Base-by-base conservation (phyloP, 2,113 vertebrate genomes). In the Malaclemys terrapin region DNA sequence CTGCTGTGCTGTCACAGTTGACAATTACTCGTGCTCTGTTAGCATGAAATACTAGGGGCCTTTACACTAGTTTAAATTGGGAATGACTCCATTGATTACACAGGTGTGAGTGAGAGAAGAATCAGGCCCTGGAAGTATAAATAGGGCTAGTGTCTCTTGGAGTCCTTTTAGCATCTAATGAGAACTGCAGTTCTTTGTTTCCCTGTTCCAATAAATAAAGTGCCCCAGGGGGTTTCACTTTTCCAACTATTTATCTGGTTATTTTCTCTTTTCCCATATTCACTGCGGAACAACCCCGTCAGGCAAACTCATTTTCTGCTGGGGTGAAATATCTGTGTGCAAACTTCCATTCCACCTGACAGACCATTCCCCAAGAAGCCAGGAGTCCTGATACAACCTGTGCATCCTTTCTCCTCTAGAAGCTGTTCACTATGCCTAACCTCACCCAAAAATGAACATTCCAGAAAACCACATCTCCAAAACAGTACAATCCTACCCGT, bases 401-500 rank as follows among this genome's bases (percentile, higher is more conserved):
- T 35, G 42, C 0, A 4, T 82, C 50, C 57, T 59, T 50, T 59
- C 8, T 22, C 53, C 57, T 82, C 56, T 2, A 0, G 29, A 24
- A 29, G 27, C 49, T 84, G 84, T 45, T 29, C 2, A 3, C 75
- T 85, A 89, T 20, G 80, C 85, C 87, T 4, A 47, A 94, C 76
- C 80, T 57, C 54, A 82, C 8, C 1, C 8, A 13, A n/a, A 38
- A 38, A 38, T 53, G 2, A 4, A 38, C 82, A 86, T 89, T 93
- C 86, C 84, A 29, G 54, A 88, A 49, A 81, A 91, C 45, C 57
- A 9, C 9, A 0, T 0, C 62, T 80, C 53, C 0, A 0, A 38
- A 0, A 0, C 82, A 81, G 38, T 47, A 29, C 35, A 9, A 24
- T 20, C 19, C 53, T 53, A 62, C 8, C 50, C 62, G 0, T 0